Percentiles rank a stretch among this genome's conserved stretches.
Conservation (phyloP, 2,113 vertebrate genomes). For the Coreoperca whiteheadi region DNA sequence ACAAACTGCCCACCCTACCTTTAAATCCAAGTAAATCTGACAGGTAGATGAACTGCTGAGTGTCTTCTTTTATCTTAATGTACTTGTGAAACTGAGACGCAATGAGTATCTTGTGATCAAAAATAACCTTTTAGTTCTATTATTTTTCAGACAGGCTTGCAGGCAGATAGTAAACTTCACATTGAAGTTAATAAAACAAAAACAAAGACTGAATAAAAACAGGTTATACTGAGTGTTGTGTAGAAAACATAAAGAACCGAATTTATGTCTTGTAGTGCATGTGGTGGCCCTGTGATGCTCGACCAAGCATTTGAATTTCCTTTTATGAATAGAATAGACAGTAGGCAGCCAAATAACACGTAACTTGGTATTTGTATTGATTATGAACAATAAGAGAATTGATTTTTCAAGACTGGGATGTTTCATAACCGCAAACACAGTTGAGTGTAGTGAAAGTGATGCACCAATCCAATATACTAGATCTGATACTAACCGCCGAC, state of each 20-base stretch:
- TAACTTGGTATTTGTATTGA: slow-evolving; percentile 4
- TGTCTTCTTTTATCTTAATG: slow-evolving; percentile 10
- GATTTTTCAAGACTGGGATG: neutral
- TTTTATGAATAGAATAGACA: neutral
- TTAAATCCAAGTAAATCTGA: neutral
- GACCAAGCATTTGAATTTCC: neutral
- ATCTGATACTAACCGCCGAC: no score
- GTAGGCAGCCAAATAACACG: neutral
- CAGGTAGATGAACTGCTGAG: slow-evolving; percentile 15
- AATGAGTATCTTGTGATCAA: slow-evolving; percentile 6
- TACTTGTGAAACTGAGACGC: neutral
- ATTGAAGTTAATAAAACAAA: neutral
- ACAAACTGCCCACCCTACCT: no score
- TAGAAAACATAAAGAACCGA: neutral
- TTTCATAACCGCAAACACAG: neutral
- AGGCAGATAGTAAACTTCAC: neutral
- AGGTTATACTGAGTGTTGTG: neutral
- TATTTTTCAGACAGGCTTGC: neutral
- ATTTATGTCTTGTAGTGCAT: neutral
- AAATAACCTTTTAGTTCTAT: neutral
- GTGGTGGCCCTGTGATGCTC: neutral
- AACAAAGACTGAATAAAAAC: neutral
- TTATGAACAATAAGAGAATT: neutral
- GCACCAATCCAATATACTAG: neutral
- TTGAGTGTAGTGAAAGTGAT: neutral